Conservation (phyloP, 1,140 invertebrate species). For the Rhynchophorus ferrugineus region DNA sequence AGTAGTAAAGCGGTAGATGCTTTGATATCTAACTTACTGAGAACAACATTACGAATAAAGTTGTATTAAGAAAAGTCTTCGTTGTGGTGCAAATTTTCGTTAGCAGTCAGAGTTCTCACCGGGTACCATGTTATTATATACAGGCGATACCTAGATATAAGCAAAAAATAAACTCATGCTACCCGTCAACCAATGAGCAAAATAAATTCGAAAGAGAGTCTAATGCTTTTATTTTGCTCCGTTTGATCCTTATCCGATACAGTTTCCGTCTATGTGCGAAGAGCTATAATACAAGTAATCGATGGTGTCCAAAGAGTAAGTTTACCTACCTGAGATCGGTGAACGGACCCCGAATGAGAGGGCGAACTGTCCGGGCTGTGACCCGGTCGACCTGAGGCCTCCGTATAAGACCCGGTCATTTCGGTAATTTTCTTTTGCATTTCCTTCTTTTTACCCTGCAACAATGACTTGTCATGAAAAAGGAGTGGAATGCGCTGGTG, state of each 20-base stretch:
- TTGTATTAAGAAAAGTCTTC: constrained; percentile 7
- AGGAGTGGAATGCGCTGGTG: no score
- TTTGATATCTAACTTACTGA: constrained; percentile 28
- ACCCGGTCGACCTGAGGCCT: constrained; percentile 23
- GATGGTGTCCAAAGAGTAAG: no score
- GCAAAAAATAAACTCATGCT: constrained; percentile 13
- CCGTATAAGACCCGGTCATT: constrained; percentile 37
- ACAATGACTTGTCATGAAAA: background rate
- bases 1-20: constrained; percentile 14
- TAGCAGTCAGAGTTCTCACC: constrained; percentile 22
- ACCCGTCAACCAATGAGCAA: background rate
- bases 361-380: constrained; percentile 38
- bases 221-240: background rate
- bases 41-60: constrained; percentile 22
- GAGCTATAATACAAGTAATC: no score
- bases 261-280: no score
- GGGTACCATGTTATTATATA: constrained; percentile 30
- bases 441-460: constrained; percentile 55
- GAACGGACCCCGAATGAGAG: constrained; percentile 41
- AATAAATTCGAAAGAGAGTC: background rate
- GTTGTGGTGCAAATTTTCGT: constrained; percentile 20
- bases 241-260: no score
- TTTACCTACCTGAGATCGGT: constrained; percentile 40
- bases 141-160: constrained; percentile 27
- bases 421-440: constrained; percentile 31